Evolutionary conservation across 1,140 invertebrate species (phyloP).

Genomic region (Phthorimaea operculella): DNA sequence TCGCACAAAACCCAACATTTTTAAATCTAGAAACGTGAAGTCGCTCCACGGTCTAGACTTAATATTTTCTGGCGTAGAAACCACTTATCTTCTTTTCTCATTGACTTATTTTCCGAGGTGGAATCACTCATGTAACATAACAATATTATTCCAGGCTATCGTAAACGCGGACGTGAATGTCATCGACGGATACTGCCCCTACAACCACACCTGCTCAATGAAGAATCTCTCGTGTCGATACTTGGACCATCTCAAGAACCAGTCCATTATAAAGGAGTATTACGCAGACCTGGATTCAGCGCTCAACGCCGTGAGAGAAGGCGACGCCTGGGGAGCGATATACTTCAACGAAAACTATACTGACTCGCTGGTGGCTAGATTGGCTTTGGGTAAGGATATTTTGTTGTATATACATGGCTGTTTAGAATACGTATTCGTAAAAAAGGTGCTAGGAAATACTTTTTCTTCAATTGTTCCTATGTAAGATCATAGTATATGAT

Average conservation of each 20-base stretch:
- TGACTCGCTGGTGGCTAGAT: slow-evolving; percentile 77
- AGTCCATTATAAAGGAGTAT: slow-evolving; percentile 76
- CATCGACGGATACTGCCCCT: slow-evolving; percentile 63
- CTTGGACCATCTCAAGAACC: slow-evolving; percentile 73
- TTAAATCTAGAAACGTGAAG: too few species aligned
- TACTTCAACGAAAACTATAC: slow-evolving; percentile 90
- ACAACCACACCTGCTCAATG: slow-evolving; percentile 73
- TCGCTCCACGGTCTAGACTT: too few species aligned
- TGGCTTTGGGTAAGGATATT: slow-evolving; percentile 69
- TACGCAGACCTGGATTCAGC: slow-evolving; percentile 76
- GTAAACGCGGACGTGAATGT: slow-evolving; percentile 84
- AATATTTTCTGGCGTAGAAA: too few species aligned
- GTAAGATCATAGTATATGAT: too few species aligned
- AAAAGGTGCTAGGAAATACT: too few species aligned
- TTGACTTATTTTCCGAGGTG: too few species aligned
- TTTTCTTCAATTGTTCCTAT: too few species aligned
- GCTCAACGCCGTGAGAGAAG: slow-evolving; percentile 75
- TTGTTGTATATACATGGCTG: background rate
- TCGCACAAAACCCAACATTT: too few species aligned
- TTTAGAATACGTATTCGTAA: background rate
- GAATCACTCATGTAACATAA: background rate
- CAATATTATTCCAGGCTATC: slow-evolving; percentile 69
- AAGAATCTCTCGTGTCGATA: slow-evolving; percentile 81
- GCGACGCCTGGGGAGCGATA: slow-evolving; percentile 87
- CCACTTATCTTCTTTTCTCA: too few species aligned